Evolutionary conservation across 2,113 vertebrate species (phyloP), one percentile per base, ranked within the genome.

Genomic region (Sterrhoptilus dennistouni): DNA sequence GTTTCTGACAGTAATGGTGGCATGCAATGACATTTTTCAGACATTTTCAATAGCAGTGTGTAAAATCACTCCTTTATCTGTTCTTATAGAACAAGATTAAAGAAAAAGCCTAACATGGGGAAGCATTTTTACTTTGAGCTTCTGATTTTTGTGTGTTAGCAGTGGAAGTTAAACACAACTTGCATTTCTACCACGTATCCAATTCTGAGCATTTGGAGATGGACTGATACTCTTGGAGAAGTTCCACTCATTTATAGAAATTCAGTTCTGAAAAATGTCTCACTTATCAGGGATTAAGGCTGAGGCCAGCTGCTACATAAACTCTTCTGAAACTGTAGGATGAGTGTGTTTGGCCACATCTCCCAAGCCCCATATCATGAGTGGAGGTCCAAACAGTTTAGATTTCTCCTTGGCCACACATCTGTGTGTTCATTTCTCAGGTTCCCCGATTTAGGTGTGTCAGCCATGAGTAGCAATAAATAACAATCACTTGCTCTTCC

Each of bases 401-500:
- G 25, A 75, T 47, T 28, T 29, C 11, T 72, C 33, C 21, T 21
- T 29, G 16, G 29, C 23, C 33, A 14, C 0, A 0, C 14, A 33
- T 49, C 31, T 35, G 4, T 29, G 38, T 24, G 44, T 52, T 78
- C 3, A 8, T 78, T 81, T 89, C 35, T 91, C 38, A 66, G 27
- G 47, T 53, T 77, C 28, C 24, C 12, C 23, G 29, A 2, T 65
- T 56, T 25, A 65, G 8, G 3, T 6, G 0, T 60, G 28, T 44
- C 22, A 66, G 6, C 33, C 28, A 20, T 47, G 35, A 83, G 12
- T 21, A 57, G 38, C 40, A 47, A 72, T 53, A 93, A 83, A 64
- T 29, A 63, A 25, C 36, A 59, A 38, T 25, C 59, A 57, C 57
- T 42, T 65, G 5, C n/a, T 79, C 16, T 38, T 69, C 49, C 31